phyloP scores from a whole-genome alignment of 92 coral and sea anemone species.

The Bergia puertoricense region DNA sequence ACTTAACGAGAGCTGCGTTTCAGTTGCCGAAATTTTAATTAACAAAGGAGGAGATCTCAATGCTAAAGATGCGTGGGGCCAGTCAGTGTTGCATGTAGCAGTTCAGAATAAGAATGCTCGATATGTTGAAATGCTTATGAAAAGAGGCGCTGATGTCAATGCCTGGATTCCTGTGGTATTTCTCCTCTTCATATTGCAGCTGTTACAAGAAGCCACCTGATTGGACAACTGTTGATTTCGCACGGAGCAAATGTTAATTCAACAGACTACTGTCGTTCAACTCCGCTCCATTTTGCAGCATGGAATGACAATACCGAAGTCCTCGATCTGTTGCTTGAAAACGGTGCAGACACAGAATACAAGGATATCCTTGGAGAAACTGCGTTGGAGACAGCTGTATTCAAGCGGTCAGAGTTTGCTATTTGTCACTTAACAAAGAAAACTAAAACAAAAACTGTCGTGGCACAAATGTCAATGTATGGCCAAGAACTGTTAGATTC shows the following conservation, averaged over 20 bases:
- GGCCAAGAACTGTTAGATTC: constrained; percentile 23
- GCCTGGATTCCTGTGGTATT: constrained; percentile 27
- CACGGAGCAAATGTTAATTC: constrained; percentile 43
- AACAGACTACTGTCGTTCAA: constrained; percentile 40
- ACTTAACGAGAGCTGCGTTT: constrained; percentile 31
- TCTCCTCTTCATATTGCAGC: constrained; percentile 48
- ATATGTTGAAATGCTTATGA: constrained; percentile 35
- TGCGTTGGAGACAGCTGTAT: constrained; percentile 41
- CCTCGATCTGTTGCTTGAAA: constrained; percentile 26
- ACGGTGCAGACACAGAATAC: constrained; percentile 35
- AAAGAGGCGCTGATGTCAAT: constrained; percentile 47
- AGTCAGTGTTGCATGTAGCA: constrained; percentile 46
- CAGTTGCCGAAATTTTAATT: constrained; percentile 24
- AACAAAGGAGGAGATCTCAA: constrained; percentile 41
- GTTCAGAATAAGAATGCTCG: constrained; percentile 42
- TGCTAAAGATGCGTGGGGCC: constrained; percentile 46
- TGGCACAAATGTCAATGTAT: not conserved
- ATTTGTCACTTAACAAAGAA: constrained; percentile 29
- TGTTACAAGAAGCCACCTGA: constrained; percentile 22
- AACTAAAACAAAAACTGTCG: not conserved
- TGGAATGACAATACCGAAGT: constrained; percentile 42
- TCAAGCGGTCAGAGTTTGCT: constrained; percentile 36
- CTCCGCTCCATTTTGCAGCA: constrained; percentile 58
- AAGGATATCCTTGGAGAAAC: constrained; percentile 49
- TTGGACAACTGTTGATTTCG: constrained; percentile 35